Base-by-base conservation (phyloP, 1,140 invertebrate genomes). In the Brachionus plicatilis region DNA sequence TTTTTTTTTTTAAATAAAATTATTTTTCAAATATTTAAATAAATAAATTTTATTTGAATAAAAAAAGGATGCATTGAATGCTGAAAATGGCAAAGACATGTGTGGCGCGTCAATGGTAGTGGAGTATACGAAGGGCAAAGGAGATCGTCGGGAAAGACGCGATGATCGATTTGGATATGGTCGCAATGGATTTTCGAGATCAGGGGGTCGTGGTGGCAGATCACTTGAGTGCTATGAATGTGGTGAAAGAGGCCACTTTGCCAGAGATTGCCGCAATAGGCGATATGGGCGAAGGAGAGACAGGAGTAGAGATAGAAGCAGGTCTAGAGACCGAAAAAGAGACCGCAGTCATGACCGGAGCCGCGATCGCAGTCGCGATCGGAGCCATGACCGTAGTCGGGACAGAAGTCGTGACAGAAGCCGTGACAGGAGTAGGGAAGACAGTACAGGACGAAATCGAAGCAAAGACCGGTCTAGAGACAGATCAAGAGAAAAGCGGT, bases 231-330 rank as follows among this genome's bases (percentile, higher is more conserved):
- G 95, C 89, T 96, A 96, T 89, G 95, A 96, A 87, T 96, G 95
- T 90, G 95, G 95, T 8, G 94, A 95, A 86, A 91, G 94, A 70
- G 95, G 95, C 3, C 95, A 97, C 87, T 96, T 95, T 90, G 95
- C 95, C 66, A 91, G 95, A 86, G 95, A 96, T 88, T 96, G 95
- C 86, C 85, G 86, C 11, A 84, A 56, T 83, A 45, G 56, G 8
- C 60, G 80, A 53, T 56, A 65, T 60, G 76, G 76, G 0, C 14
- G 76, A 80, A 29, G 17, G 33, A 56, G 76, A 60, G 47, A 80
- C 20, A 50, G 76, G 9, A 60, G 50, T 80, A 33, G 50, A 33
- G 56, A 65, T 17, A 45, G 76, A 37, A 80, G 76, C 11, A 45
- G 76, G 17, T 80, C 76, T 3, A 60, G 56, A 37, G 76, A 80